Evolutionary conservation across 2,113 vertebrate species (phyloP), one percentile per base, ranked within the genome.

Genomic region (Tautogolabrus adspersus): DNA sequence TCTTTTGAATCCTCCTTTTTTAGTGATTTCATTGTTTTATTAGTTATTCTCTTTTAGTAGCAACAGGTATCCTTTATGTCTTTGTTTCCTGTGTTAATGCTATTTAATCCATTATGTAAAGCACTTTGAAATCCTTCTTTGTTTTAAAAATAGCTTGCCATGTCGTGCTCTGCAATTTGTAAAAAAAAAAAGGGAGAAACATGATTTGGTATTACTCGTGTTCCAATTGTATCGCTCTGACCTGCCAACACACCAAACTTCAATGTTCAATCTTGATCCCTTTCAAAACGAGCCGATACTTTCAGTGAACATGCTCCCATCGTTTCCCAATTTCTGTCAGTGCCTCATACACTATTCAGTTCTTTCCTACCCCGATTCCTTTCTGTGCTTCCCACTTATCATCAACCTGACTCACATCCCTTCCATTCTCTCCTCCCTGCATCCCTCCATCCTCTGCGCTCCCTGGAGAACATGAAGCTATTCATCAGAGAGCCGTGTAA

Each of bases 401-500:
- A 1, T 76, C 56, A 71, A 1, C 19, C 54, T 34, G 34, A 46
- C 42, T 79, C 38, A 18, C 61, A 67, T 67, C 38, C 42, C 44
- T 64, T 61, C 46, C 58, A 52, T 65, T n/a, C 30, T 34, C 72
- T 56, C n/a, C 63, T 67, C 49, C 22, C 51, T 75, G 54, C 57
- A 21, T 37, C 63, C 60, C 12, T 75, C 66, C 66, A 59, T 51
- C 40, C 37, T 51, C 46, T 23, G 22, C 47, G 59, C 60, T 66
- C 68, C 68, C 58, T 66, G 38, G 61, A 67, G 75, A 76, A 79
- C 62, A 70, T 72, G 77, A 86, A 79, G 81, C 69, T 74, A 83
- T 82, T 84, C 76, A 88, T 81, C 66, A 62, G 49, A 66, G 71
- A 44, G 75, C 65, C 58, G 67, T 64, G 74, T 88, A 88, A 88